A percentile compares a stretch with the other conserved stretches of the same genome.
These are phyloP conservation scores for Stichodactyla helianthus DNA, from an alignment of 64 coral and sea anemone species.

Conservation along the genomic window DNA sequence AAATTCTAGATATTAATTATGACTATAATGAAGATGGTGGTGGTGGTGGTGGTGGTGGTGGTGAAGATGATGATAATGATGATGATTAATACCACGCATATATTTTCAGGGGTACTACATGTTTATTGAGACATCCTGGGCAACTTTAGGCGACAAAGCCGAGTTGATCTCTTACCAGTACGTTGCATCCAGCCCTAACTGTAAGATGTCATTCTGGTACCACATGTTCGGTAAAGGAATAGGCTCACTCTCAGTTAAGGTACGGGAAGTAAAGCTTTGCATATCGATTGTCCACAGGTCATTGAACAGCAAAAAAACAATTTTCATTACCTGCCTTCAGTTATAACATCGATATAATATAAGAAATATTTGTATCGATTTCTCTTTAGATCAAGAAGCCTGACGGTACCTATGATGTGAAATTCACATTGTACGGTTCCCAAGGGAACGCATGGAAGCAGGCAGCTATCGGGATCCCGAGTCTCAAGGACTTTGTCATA, in stretches of 20 bases:
- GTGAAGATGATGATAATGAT: neutral
- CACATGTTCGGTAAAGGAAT: conserved; percentile 79
- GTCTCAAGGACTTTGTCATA: conserved; percentile 77
- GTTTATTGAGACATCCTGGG: conserved; percentile 73
- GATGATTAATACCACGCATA: neutral
- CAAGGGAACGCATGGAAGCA: conserved; percentile 83
- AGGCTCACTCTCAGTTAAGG: conserved; percentile 62
- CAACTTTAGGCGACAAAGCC: conserved; percentile 67
- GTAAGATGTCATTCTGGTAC: conserved; percentile 93
- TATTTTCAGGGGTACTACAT: conserved; percentile 88
- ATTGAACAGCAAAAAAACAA: too few relatives aligned
- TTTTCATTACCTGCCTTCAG: too few relatives aligned
- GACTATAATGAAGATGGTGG: neutral
- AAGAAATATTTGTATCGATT: too few relatives aligned
- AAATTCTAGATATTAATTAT: too few relatives aligned
- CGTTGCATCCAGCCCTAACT: conserved; percentile 76
- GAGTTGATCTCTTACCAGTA: conserved; percentile 83
- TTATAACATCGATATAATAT: too few relatives aligned
- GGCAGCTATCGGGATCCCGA: conserved; percentile 44
- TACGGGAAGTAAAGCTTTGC: neutral
- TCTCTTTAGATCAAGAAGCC: conserved; percentile 39
- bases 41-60: neutral
- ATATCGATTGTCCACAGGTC: too few relatives aligned
- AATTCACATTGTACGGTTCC: conserved; percentile 5
- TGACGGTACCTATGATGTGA: conserved; percentile 41